These are phyloP conservation scores for Leguminivora glycinivorella DNA, from an alignment of 1,140 invertebrate genomes.

Conservation along the genomic window DNA sequence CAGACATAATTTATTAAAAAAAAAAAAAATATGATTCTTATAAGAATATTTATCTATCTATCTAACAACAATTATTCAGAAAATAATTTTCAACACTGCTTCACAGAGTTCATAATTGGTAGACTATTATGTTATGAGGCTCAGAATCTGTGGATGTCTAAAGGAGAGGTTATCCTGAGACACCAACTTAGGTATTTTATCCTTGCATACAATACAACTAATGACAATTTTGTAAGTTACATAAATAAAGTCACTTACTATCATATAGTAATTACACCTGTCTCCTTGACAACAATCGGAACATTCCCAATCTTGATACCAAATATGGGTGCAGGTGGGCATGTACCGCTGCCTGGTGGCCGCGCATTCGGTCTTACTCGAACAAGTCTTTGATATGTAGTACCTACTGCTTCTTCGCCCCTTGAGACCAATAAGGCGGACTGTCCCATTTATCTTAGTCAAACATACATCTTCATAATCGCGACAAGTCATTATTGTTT, in stretches of 20 bases:
- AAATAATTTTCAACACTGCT: no score
- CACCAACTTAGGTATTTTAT: no score
- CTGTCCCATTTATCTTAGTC: constrained; percentile 95
- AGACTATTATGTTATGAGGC: no score
- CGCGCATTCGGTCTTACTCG: constrained; percentile 89
- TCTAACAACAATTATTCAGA: no score
- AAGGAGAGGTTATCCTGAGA: no score
- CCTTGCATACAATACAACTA: no score
- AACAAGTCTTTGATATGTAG: constrained; percentile 95
- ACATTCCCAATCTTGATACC: constrained; percentile 99
- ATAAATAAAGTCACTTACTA: constrained; percentile 85
- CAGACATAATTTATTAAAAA: no score
- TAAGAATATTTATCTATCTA: no score
- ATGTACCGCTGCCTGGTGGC: constrained; percentile 84
- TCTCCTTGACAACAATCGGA: constrained; percentile 98
- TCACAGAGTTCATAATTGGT: no score
- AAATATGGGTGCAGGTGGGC: constrained; percentile 93
- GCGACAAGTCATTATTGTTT: constrained; percentile 94
- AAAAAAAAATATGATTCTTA: no score
- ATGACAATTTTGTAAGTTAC: not conserved
- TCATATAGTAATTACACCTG: constrained; percentile 97
- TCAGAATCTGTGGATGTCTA: no score
- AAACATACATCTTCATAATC: constrained; percentile 92
- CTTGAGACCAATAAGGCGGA: constrained; percentile 96
- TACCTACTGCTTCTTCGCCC: constrained; percentile 96